Evolutionary conservation across 2,797 vertebrate genomes (phyloP).

Genomic region (Hippopotamyrus pictus): DNA sequence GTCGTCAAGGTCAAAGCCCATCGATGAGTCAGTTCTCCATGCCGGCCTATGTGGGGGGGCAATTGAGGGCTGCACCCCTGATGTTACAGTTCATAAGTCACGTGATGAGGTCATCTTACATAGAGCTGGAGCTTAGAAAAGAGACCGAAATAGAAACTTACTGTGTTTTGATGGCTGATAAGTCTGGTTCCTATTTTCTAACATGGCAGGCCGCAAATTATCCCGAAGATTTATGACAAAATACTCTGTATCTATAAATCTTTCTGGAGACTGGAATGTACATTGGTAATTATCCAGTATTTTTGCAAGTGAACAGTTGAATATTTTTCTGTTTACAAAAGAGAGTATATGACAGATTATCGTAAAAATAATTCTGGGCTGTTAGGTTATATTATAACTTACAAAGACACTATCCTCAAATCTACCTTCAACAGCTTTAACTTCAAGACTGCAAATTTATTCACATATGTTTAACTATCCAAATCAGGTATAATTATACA

Average conservation of each 20-base stretch:
- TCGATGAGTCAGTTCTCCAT: neutral
- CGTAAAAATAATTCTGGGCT: neutral
- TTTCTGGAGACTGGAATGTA: conserved; percentile 15
- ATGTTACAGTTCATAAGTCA: neutral
- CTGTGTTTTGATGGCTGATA: conserved; percentile 36
- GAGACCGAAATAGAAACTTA: conserved; percentile 36
- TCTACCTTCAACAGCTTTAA: neutral
- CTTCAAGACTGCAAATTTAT: neutral
- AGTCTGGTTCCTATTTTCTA: neutral
- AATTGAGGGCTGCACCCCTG: neutral
- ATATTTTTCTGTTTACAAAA: neutral
- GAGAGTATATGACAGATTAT: neutral
- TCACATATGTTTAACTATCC: neutral
- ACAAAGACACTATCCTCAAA: neutral
- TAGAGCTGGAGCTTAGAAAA: neutral
- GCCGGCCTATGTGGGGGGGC: neutral
- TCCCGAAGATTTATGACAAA: neutral
- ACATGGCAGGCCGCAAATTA: conserved; percentile 5
- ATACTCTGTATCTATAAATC: conserved; percentile 3
- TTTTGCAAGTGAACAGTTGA: conserved; percentile 35
- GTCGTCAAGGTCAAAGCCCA: neutral
- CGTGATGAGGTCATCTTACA: neutral
- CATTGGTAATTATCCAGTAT: conserved; percentile 29
- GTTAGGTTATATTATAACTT: neutral
- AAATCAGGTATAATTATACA: neutral